Percentiles rank a stretch among this genome's conserved stretches.
These are phyloP conservation scores for Drosophila kanapiae DNA, from an alignment of 1,140 invertebrate genomes.

Conservation along the genomic window DNA sequence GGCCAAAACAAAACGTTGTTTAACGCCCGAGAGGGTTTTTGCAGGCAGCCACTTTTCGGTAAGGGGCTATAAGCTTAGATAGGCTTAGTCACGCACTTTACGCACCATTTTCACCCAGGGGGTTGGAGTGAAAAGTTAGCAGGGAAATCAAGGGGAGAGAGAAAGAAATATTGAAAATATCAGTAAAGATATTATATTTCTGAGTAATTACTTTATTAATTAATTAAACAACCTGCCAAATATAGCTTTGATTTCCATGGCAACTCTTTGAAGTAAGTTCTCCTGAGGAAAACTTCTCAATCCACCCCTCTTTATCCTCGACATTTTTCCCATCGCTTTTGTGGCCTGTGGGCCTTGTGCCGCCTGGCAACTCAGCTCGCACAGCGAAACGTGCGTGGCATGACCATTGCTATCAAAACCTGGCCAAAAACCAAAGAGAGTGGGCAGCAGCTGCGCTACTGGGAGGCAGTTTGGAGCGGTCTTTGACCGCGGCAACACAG, in stretches of 20 bases:
- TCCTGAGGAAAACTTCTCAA: not conserved
- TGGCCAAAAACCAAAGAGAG: conserved; percentile 38
- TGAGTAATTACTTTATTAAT: not conserved
- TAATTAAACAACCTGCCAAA: not conserved
- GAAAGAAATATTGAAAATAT: too few species aligned
- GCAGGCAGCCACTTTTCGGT: not conserved
- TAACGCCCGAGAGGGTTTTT: conserved; percentile 53
- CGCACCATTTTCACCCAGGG: conserved; percentile 51
- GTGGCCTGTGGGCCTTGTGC: conserved; percentile 24
- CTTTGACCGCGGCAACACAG: conserved; percentile 51
- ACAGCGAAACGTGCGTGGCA: conserved; percentile 45
- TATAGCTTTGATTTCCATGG: not conserved
- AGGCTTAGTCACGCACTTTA: conserved; percentile 65
- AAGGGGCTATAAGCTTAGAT: not conserved
- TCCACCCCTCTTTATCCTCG: not conserved
- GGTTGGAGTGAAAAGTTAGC: conserved; percentile 19
- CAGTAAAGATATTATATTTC: not conserved
- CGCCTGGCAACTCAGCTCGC: conserved; percentile 40
- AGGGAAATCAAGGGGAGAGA: not conserved
- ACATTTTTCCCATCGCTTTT: conserved; percentile 17
- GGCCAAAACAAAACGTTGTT: conserved; percentile 66
- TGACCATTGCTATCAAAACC: conserved; percentile 53
- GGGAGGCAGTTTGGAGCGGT: conserved; percentile 53
- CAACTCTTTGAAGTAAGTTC: not conserved
- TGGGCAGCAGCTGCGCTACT: conserved; percentile 51